Evolutionary conservation across 2,797 vertebrate genomes (phyloP).

Genomic region (Tapera naevia): DNA sequence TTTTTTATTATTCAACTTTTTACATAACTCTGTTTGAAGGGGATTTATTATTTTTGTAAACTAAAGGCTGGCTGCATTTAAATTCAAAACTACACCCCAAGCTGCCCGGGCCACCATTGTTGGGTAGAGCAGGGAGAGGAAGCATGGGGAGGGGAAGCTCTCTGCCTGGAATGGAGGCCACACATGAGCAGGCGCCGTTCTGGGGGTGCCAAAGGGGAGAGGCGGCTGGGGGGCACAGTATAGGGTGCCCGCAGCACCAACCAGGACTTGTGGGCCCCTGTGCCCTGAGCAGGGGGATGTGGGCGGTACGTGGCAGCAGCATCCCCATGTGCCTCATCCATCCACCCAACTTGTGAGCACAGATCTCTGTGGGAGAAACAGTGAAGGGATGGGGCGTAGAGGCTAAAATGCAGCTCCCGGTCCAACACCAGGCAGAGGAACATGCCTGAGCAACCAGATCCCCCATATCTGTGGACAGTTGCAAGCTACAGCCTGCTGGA

Average conservation of each 20-base stretch:
- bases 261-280: rapidly evolving
- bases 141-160: background rate
- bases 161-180: background rate
- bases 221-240: background rate
- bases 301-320: background rate
- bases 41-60: constrained; percentile 48
- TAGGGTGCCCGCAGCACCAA: background rate
- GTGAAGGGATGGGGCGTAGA: rapidly evolving
- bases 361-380: rapidly evolving
- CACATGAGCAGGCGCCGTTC: background rate
- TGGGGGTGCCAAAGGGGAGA: background rate
- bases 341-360: rapidly evolving
- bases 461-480: background rate
- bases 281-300: rapidly evolving
- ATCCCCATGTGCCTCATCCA: too few relatives aligned
- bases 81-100: constrained; percentile 38
- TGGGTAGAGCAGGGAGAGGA: background rate
- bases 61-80: constrained; percentile 14
- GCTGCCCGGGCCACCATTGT: constrained; percentile 1
- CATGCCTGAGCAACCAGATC: background rate
- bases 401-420: background rate
- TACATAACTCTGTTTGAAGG: constrained; percentile 29
- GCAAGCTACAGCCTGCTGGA: background rate
- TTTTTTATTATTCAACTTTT: constrained; percentile 52
- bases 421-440: background rate